These are phyloP conservation scores for Sorex fumeus DNA, from an alignment of 2,113 vertebrate species.

Conservation along the genomic window DNA sequence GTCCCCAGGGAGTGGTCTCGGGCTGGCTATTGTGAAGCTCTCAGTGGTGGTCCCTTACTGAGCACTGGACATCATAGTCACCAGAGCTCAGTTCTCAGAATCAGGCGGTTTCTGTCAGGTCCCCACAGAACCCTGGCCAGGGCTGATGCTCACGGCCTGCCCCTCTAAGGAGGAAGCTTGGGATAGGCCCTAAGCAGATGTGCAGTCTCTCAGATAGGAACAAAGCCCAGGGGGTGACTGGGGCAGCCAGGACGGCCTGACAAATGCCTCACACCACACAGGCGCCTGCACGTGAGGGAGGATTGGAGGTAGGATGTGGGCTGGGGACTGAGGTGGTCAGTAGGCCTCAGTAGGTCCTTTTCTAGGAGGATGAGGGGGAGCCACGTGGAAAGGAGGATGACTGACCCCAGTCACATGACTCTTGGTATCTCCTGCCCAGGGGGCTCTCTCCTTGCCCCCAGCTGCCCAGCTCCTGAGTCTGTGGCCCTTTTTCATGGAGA, in stretches of 20 bases:
- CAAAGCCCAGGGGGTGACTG: neutral
- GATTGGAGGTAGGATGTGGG: neutral
- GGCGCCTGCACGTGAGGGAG: neutral
- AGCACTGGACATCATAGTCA: rapidly evolving
- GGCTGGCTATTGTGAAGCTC: neutral
- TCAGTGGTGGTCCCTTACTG: neutral
- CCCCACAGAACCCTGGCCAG: neutral
- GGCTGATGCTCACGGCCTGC: neutral
- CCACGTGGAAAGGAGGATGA: too few relatives aligned
- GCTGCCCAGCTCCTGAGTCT: rapidly evolving
- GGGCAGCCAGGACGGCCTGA: neutral
- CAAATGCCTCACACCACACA: neutral
- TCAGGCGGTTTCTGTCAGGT: neutral
- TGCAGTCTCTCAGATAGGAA: neutral
- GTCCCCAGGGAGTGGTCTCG: neutral
- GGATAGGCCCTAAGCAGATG: neutral
- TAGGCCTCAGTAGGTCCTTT: neutral
- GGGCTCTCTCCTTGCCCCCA: neutral
- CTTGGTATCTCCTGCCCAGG: neutral
- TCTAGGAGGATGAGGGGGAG: rapidly evolving
- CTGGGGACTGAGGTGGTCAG: rapidly evolving
- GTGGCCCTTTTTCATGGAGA: rapidly evolving
- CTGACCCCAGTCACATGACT: too few relatives aligned
- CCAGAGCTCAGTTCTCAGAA: neutral
- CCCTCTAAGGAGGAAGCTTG: neutral